Percentiles rank a stretch among this genome's conserved stretches.
Conservation (phyloP, 92 coral and sea anemone species). For the Palythoa grandis region DNA sequence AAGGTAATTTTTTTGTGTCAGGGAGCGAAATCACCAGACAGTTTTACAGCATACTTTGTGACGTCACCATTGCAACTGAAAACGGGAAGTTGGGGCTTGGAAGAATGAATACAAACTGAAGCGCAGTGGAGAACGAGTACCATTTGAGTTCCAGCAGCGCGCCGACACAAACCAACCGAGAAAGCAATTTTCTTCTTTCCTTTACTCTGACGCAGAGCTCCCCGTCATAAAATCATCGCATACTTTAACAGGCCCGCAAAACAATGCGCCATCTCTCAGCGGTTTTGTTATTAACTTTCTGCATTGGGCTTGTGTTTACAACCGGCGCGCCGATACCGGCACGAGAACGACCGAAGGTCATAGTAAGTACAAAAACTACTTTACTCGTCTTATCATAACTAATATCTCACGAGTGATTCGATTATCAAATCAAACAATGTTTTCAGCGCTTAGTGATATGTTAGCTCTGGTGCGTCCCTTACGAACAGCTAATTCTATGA, state of each 20-base stretch:
- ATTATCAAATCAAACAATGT: neutral
- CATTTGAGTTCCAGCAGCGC: slow-evolving; percentile 23
- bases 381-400: neutral
- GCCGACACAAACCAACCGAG: slow-evolving; percentile 3
- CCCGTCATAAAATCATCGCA: neutral
- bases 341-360: neutral
- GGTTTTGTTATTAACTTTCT: slow-evolving; percentile 1
- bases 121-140: neutral
- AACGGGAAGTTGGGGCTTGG: slow-evolving; percentile 17
- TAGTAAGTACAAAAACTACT: slow-evolving; percentile 23
- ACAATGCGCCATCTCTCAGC: neutral
- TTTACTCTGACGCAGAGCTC: neutral
- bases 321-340: slow-evolving; percentile 33
- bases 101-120: slow-evolving; percentile 6
- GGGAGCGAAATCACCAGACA: neutral
- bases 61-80: slow-evolving; percentile 27
- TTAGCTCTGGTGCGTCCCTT: neutral
- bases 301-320: neutral
- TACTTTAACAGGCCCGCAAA: neutral
- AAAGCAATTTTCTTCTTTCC: neutral
- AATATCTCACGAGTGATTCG: neutral
- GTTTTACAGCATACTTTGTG: neutral
- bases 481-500: neutral
- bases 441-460: neutral
- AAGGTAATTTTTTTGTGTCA: neutral